Base-by-base conservation (phyloP, 2,888 invertebrate genomes). In the Stramonita haemastoma region DNA sequence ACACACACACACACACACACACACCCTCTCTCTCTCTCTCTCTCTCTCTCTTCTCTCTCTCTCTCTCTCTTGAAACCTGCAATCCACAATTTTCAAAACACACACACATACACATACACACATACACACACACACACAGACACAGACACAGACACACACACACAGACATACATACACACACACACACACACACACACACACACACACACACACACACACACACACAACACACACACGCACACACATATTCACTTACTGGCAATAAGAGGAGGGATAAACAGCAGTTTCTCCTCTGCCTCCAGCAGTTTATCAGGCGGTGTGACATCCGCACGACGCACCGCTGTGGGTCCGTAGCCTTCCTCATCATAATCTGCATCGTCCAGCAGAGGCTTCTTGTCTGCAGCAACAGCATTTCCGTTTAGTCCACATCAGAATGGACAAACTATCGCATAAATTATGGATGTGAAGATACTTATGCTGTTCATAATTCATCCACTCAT, bases 241-340 rank as follows among this genome's bases (percentile, higher is more conserved):
- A 66, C 66, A 66, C 66, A 22, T 2, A 66, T 66, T 2, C 26
- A 90, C 92, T 91, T 92, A 96, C 96, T 94, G 92, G 93, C 92
- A 56, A 92, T 91, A 81, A 93, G 93, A 46, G 96, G 94, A 22
- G 96, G 96, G 89, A 94, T 92, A 92, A 95, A 96, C 91, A 95
- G 95, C 4, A 96, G 90, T 66, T 95, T 93, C 4, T 93, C 92
- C 91, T 96, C 96, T 84, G 94, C 93, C 88, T 94, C 92, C 32
- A 93, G 87, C 34, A 93, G 92, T 46, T 94, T 93, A 60, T 93
- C 90, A 56, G 93, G 93, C 60, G 95, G 94, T 8, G 92, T 92
- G 90, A 94, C 94, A 36, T 94, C 93, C 29, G 95, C 93, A 26
- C 92, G 92, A 6, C 93, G 91, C 13, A 94, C 90, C 11, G 93